These are phyloP conservation scores for Mionectes macconnelli DNA, from an alignment of 2,113 vertebrate genomes.

Conservation along the genomic window DNA sequence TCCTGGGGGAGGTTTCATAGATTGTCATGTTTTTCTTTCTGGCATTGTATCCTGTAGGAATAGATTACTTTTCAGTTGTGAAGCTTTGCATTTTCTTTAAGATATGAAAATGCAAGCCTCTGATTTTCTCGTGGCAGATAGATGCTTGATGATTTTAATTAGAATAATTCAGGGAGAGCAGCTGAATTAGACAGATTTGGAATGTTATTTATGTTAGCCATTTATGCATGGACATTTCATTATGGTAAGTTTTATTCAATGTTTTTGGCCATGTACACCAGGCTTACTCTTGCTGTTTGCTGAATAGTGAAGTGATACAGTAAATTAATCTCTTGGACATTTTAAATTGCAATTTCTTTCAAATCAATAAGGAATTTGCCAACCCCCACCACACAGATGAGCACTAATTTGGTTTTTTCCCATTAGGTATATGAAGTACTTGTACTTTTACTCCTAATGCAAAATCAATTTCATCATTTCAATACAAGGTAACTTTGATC, in stretches of 20 bases:
- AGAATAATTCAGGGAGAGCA: neutral
- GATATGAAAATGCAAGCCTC: neutral
- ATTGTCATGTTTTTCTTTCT: neutral
- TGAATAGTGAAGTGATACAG: neutral
- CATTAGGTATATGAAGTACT: constrained; percentile 7
- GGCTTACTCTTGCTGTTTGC: neutral
- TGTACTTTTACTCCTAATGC: constrained; percentile 53
- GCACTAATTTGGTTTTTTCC: neutral
- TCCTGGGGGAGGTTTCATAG: neutral
- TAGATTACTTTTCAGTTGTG: neutral
- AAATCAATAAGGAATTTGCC: constrained; percentile 40
- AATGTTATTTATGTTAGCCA: neutral
- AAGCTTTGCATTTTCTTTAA: neutral
- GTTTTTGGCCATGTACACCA: neutral
- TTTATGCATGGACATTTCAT: neutral
- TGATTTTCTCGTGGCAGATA: neutral
- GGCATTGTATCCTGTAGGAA: neutral
- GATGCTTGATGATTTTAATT: constrained; percentile 26
- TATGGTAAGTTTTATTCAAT: neutral
- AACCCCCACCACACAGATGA: neutral
- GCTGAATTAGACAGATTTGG: neutral
- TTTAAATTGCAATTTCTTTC: constrained; percentile 1
- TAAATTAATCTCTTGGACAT: constrained; percentile 29
- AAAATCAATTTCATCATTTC: constrained; percentile 56
- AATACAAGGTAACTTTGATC: neutral